A percentile compares a stretch with the other conserved stretches of the same genome.
These are phyloP conservation scores for Drosophila nigrodunni DNA, from an alignment of 1,140 invertebrate species.

Conservation along the genomic window DNA sequence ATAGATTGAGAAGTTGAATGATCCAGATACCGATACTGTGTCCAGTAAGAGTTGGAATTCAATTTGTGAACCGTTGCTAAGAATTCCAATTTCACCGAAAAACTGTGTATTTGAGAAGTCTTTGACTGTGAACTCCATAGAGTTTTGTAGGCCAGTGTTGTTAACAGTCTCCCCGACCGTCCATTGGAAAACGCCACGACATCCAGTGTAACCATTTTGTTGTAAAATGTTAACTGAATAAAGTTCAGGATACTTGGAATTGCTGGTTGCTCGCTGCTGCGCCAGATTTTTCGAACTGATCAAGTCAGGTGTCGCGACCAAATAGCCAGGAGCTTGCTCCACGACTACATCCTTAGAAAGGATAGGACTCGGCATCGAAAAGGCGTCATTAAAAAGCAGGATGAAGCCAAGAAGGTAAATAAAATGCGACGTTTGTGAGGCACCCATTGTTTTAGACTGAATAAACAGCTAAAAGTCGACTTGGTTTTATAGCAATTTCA, in stretches of 20 bases:
- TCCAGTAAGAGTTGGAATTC: background rate
- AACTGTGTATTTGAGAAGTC: background rate
- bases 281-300: background rate
- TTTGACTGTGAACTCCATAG: background rate
- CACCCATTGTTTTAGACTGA: slow-evolving; percentile 1
- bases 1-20: slow-evolving; percentile 6
- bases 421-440: background rate
- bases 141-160: background rate
- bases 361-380: background rate
- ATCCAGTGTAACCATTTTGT: background rate
- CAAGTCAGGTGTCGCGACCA: background rate
- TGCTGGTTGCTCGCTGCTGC: background rate
- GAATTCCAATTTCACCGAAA: background rate
- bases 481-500: background rate
- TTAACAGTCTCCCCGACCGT: background rate
- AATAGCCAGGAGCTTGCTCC: background rate
- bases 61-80: background rate
- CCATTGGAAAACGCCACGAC: slow-evolving; percentile 1
- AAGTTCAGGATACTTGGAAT: background rate
- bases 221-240: background rate
- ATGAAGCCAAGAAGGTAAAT: background rate
- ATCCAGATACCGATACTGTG: background rate
- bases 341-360: background rate
- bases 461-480: background rate
- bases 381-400: background rate